Conservation (phyloP, 2,113 vertebrate genomes). For the Aptenodytes patagonicus region DNA sequence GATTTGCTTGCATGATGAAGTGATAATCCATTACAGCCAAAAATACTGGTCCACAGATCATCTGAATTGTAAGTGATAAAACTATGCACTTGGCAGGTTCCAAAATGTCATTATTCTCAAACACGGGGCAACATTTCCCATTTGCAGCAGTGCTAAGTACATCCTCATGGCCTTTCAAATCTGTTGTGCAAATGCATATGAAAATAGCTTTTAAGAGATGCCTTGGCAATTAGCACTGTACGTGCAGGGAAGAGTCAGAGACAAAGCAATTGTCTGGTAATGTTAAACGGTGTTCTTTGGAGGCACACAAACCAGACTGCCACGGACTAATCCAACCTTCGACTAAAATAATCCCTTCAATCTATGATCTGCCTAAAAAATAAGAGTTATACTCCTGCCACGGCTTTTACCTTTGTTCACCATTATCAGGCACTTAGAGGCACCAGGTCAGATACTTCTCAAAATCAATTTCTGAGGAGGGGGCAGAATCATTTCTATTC, state of each 20-base stretch:
- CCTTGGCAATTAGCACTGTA: neutral
- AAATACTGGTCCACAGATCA: neutral
- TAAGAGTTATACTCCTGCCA: accelerated
- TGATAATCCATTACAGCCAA: neutral
- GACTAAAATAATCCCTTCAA: neutral
- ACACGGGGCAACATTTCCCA: accelerated
- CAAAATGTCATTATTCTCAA: neutral
- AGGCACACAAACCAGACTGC: neutral
- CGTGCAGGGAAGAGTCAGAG: neutral
- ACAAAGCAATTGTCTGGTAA: neutral
- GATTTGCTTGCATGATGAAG: neutral
- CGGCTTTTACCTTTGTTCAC: accelerated
- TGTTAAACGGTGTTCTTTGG: neutral
- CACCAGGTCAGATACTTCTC: neutral
- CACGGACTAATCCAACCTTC: neutral
- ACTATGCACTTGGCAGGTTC: neutral
- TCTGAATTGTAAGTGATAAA: neutral
- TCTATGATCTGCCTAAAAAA: neutral
- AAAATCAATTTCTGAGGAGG: neutral
- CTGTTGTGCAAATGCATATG: neutral
- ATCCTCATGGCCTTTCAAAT: neutral
- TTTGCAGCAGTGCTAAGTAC: neutral
- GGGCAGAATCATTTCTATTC: neutral
- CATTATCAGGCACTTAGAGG: neutral
- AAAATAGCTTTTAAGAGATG: neutral